These are phyloP conservation scores for Tychaedon coryphoeus DNA, from an alignment of 2,113 vertebrate genomes.

Conservation along the genomic window DNA sequence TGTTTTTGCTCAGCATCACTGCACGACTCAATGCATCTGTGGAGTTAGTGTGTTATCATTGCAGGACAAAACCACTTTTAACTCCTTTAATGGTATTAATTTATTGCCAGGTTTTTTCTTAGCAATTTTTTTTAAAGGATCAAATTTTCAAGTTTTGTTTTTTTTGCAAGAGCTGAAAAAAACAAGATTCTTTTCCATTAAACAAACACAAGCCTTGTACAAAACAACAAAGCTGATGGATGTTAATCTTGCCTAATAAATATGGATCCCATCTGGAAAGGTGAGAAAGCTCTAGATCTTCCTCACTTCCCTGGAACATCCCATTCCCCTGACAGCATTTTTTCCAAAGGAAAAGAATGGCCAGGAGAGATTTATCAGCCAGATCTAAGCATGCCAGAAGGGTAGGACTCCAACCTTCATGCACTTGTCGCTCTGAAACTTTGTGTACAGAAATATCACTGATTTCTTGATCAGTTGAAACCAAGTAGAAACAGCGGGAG, in stretches of 20 bases:
- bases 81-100: background rate
- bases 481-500: background rate
- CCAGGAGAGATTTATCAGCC: slow-evolving; percentile 26
- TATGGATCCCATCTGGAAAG: slow-evolving; percentile 25
- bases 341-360: slow-evolving; percentile 27
- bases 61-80: background rate
- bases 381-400: slow-evolving; percentile 38
- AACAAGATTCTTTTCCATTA: background rate
- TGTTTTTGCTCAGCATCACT: background rate
- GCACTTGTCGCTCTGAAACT: slow-evolving; percentile 27
- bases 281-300: slow-evolving; percentile 33
- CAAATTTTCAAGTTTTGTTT: background rate
- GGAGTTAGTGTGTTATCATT: background rate
- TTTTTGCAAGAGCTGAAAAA: background rate
- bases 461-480: slow-evolving; percentile 49
- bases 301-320: background rate
- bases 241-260: background rate
- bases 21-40: background rate
- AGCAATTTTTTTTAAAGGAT: background rate
- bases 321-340: background rate
- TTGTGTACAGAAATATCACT: slow-evolving; percentile 55
- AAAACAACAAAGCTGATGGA: slow-evolving; percentile 7
- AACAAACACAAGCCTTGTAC: background rate
- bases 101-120: background rate
- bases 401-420: slow-evolving; percentile 26